Evolutionary conservation across 2,888 invertebrate genomes (phyloP).

Genomic region (Amphiduros pacificus): DNA sequence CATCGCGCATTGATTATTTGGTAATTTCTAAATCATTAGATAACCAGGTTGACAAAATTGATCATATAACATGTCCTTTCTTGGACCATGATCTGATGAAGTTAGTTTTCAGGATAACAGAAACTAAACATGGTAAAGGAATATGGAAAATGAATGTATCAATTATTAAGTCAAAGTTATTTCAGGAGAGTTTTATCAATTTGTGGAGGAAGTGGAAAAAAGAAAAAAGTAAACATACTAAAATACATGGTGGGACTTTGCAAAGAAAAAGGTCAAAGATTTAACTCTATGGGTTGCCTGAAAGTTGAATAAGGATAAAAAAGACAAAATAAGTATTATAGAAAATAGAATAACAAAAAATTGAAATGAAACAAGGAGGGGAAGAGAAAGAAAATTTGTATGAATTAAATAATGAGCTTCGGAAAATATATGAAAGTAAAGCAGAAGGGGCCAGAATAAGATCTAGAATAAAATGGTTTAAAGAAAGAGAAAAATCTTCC

Average conservation of each 20-base stretch:
- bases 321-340: not conserved
- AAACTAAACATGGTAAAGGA: not conserved
- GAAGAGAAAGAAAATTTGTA: not conserved
- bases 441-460: not conserved
- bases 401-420: no score
- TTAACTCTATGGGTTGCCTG: not conserved
- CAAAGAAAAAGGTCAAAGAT: not conserved
- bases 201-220: not conserved
- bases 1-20: not conserved
- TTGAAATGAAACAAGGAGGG: not conserved
- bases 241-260: not conserved
- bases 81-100: not conserved
- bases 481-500: not conserved
- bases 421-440: no score
- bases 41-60: not conserved
- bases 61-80: not conserved
- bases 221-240: not conserved
- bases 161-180: not conserved
- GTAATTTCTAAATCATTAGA: not conserved
- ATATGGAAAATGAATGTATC: not conserved
- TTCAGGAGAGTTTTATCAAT: not conserved
- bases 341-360: not conserved
- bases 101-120: not conserved
- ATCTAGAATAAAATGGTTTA: not conserved
- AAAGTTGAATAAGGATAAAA: not conserved